Evolutionary conservation across 2,797 vertebrate species (phyloP).

Genomic region (Lithobates sylvaticus): DNA sequence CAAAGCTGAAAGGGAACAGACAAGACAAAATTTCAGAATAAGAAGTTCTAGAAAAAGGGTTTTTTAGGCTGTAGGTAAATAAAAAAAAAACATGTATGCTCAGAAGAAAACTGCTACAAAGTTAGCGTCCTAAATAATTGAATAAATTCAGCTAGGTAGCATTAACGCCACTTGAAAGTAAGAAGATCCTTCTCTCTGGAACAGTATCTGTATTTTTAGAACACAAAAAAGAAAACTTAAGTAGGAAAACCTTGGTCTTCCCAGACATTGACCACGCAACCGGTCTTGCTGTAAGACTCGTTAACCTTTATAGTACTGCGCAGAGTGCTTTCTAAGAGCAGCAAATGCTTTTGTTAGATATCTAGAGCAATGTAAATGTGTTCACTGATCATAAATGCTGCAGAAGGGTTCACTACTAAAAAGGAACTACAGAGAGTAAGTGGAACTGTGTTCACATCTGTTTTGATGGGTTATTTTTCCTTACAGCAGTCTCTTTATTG

Average conservation of each 20-base stretch:
- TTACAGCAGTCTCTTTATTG: neutral
- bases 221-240: slow-evolving; percentile 10
- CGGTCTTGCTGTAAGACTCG: neutral
- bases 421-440: neutral
- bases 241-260: neutral
- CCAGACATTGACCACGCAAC: neutral
- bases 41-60: neutral
- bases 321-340: neutral
- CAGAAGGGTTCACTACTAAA: neutral
- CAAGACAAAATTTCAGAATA: neutral
- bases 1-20: neutral
- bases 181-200: slow-evolving; percentile 39
- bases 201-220: slow-evolving; percentile 23
- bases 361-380: neutral
- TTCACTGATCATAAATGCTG: neutral
- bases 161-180: slow-evolving; percentile 36
- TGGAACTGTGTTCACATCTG: neutral
- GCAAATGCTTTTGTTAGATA: neutral
- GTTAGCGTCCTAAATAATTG: slow-evolving; percentile 42
- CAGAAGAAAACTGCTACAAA: neutral
- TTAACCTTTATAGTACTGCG: neutral
- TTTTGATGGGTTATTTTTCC: neutral
- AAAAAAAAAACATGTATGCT: slow-evolving; percentile 7
- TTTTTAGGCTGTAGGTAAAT: slow-evolving; percentile 5
- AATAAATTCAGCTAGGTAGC: slow-evolving; percentile 25